Percentiles rank a stretch among this genome's conserved stretches.
Evolutionary conservation across 2,888 invertebrate genomes (phyloP).

Genomic region (Brachynemurus nebulosus): DNA sequence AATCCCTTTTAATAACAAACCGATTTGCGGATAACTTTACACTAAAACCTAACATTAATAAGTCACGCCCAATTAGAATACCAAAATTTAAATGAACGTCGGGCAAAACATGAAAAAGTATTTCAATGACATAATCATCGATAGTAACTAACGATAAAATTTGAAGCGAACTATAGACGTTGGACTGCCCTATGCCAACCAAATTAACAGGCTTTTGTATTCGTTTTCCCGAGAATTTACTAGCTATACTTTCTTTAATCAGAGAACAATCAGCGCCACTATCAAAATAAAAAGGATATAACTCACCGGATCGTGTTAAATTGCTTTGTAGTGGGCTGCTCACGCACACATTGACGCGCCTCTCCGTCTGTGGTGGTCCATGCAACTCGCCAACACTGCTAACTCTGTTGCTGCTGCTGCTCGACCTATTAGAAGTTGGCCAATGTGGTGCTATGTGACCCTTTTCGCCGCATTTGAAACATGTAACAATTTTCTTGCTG

Average conservation of each 20-base stretch:
- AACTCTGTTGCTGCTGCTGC: no score
- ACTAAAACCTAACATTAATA: constrained; percentile 3
- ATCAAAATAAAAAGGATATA: constrained; percentile 7
- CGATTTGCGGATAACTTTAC: neutral
- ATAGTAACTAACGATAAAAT: constrained; percentile 3
- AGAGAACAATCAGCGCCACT: constrained; percentile 7
- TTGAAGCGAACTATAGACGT: constrained; percentile 4
- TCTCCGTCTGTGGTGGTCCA: no score
- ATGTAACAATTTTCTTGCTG: neutral
- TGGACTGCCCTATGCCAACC: constrained; percentile 4
- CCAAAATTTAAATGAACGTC: constrained; percentile 8
- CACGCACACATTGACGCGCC: neutral
- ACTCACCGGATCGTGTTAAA: constrained; percentile 6
- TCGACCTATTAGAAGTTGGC: no score
- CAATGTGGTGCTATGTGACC: no score
- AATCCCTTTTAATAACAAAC: neutral
- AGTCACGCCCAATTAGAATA: constrained; percentile 12
- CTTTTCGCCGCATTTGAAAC: neutral
- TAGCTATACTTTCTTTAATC: constrained; percentile 5
- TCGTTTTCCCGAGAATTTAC: constrained; percentile 5
- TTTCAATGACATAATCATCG: constrained; percentile 5
- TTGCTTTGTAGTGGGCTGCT: neutral
- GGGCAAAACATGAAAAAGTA: constrained; percentile 11
- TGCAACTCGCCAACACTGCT: no score
- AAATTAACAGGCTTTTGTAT: neutral